A percentile compares a stretch with the other conserved stretches of the same genome.
Conservation (phyloP, 2,888 invertebrate genomes). For the Buathra laborator region DNA sequence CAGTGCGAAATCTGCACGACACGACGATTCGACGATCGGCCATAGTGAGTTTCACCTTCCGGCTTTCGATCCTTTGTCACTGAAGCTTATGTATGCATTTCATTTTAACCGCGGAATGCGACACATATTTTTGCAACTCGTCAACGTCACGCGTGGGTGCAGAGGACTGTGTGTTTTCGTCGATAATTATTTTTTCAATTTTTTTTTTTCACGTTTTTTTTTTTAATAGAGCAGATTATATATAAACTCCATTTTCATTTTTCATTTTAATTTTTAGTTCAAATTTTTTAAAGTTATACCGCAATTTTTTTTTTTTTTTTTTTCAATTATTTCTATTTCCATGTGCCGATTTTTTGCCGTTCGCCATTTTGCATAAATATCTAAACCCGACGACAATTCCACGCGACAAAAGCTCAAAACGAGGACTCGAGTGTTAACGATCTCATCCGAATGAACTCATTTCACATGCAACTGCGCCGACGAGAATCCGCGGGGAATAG, state of each 20-base stretch:
- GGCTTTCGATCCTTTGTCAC: constrained; percentile 34
- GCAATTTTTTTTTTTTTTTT: not conserved
- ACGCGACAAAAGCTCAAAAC: too few relatives aligned
- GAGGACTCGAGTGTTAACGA: too few relatives aligned
- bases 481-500: not conserved
- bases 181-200: not conserved
- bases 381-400: too few relatives aligned
- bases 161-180: too few relatives aligned
- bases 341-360: too few relatives aligned
- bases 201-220: not conserved
- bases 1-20: not conserved
- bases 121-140: too few relatives aligned
- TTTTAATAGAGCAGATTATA: not conserved
- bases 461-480: constrained; percentile 24
- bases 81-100: constrained; percentile 19
- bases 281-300: not conserved
- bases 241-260: not conserved
- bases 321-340: too few relatives aligned
- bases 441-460: constrained; percentile 47
- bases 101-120: not conserved
- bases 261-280: not conserved
- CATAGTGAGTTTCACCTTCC: constrained; percentile 63
- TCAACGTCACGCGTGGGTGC: not conserved
- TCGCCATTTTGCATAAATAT: too few relatives aligned
- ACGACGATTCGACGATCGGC: constrained; percentile 24